phyloP scores from a whole-genome alignment of 2,113 vertebrate species.

The Tautogolabrus adspersus region DNA sequence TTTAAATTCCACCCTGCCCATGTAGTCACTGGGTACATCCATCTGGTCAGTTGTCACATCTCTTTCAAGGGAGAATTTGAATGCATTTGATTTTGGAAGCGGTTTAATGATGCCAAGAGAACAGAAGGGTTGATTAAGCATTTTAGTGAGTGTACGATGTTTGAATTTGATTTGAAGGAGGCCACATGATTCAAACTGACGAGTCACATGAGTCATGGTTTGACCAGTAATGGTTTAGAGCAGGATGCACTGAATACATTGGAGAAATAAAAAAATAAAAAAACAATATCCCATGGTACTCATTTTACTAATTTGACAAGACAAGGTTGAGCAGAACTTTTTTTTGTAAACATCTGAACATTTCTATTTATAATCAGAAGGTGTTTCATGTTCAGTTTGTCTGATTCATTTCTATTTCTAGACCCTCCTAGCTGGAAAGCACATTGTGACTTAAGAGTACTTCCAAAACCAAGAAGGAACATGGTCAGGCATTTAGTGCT shows the following conservation, averaged over 20 bases:
- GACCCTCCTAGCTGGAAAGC: too few species aligned
- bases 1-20: background rate
- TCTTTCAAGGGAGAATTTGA: background rate
- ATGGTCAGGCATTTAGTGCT: too few species aligned
- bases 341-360: too few species aligned
- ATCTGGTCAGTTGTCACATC: background rate
- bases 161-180: background rate
- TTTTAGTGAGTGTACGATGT: background rate
- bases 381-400: too few species aligned
- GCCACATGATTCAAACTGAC: background rate
- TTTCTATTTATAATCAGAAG: too few species aligned
- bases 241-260: background rate
- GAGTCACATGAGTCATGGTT: background rate
- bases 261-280: background rate
- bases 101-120: too few species aligned
- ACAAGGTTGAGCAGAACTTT: too few species aligned
- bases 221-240: background rate
- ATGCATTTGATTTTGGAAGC: background rate
- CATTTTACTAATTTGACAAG: background rate
- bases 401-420: too few species aligned
- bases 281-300: background rate
- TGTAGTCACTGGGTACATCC: background rate
- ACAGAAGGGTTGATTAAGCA: background rate
- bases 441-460: too few species aligned
- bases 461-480: too few species aligned